Conservation (phyloP, 2,888 invertebrate species). For the Campoplex nolae region DNA sequence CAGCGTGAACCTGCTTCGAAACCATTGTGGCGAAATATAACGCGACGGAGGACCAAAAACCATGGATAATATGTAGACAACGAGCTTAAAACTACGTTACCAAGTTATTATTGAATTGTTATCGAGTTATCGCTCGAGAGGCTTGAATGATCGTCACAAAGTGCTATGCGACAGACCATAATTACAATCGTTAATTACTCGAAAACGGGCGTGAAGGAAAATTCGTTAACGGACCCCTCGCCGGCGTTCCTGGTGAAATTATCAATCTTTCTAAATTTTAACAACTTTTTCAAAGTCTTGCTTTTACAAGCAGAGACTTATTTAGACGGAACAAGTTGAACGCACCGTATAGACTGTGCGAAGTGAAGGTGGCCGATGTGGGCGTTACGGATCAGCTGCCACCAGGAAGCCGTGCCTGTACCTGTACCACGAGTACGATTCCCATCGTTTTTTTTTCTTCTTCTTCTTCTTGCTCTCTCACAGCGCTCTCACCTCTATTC, state of each 20-base stretch:
- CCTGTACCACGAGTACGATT: conserved; percentile 72
- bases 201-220: neutral
- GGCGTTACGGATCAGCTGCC: conserved; percentile 81
- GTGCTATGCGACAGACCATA: neutral
- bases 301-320: neutral
- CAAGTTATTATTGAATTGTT: neutral
- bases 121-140: neutral
- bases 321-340: conserved; percentile 53
- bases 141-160: neutral
- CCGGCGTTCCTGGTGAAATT: neutral
- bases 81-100: neutral
- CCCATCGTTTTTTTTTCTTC: conserved; percentile 68
- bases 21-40: neutral
- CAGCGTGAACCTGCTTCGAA: neutral
- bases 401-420: conserved; percentile 80
- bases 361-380: conserved; percentile 75
- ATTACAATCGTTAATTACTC: neutral
- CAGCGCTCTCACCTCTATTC: conserved; percentile 45
- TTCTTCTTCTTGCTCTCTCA: conserved; percentile 35
- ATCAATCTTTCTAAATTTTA: too few species aligned
- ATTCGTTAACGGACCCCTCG: neutral
- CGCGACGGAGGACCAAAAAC: neutral
- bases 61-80: neutral
- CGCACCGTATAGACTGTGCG: conserved; percentile 52
- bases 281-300: neutral